Percentiles rank a stretch among this genome's conserved stretches.
These are phyloP conservation scores for Corticium candelabrum DNA, from an alignment of 37 sponge, comb jelly and placozoan species.

Conservation along the genomic window DNA sequence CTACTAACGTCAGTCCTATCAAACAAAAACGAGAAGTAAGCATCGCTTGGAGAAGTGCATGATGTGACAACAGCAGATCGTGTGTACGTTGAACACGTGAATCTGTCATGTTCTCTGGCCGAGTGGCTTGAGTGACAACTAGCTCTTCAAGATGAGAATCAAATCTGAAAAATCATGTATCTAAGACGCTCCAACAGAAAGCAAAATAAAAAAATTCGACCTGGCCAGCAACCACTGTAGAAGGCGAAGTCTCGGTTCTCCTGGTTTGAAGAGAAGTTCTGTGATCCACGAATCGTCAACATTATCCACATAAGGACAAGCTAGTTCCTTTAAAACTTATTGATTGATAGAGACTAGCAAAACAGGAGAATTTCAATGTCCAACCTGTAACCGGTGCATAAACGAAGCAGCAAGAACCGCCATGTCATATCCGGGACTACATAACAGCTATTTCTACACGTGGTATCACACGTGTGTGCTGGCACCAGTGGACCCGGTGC, in stretches of 20 bases:
- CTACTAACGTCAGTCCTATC: not conserved
- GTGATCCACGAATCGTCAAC: conserved; percentile 27
- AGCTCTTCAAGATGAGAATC: not conserved
- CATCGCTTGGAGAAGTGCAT: not conserved
- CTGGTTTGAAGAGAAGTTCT: conserved; percentile 42
- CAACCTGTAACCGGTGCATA: no score
- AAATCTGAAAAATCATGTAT: not conserved
- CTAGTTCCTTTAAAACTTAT: conserved; percentile 21
- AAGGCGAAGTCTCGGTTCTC: conserved; percentile 48
- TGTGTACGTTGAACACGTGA: not conserved
- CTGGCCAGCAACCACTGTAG: conserved; percentile 52
- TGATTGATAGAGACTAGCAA: not conserved
- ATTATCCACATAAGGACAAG: conserved; percentile 51
- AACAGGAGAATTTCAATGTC: not conserved
- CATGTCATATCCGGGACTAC: no score
- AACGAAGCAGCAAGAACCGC: no score
- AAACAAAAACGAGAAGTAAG: not conserved
- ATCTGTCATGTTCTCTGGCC: not conserved
- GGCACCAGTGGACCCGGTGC: no score
- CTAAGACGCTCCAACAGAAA: not conserved
- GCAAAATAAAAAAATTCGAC: no score
- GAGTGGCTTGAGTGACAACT: not conserved
- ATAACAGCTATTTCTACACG: no score
- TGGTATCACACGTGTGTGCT: no score
- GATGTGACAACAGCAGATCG: not conserved